A percentile compares a stretch with the other conserved stretches of the same genome.
Conservation (phyloP, 2,113 vertebrate species). For the Paramisgurnus dabryanus region DNA sequence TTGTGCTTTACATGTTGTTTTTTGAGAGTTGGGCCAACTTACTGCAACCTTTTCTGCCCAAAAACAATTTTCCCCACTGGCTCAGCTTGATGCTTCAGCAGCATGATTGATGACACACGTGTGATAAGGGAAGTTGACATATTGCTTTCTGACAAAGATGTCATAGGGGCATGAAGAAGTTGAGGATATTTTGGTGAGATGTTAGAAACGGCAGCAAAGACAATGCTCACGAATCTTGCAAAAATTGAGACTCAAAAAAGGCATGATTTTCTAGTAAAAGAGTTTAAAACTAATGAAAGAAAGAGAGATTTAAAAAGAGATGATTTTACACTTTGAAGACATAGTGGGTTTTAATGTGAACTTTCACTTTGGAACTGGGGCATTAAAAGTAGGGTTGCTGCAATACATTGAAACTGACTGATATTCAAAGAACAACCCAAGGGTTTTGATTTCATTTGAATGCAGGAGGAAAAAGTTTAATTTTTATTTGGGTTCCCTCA, state of each 20-base stretch:
- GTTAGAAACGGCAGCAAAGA: conserved; percentile 32
- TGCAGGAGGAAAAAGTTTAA: background rate
- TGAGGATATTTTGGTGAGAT: conserved; percentile 35
- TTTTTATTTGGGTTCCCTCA: conserved; percentile 9
- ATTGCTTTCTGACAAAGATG: conserved; percentile 42
- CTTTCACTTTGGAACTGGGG: background rate
- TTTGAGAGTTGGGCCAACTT: conserved; percentile 8
- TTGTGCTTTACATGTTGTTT: conserved; percentile 16
- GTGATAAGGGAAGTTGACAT: conserved; percentile 46
- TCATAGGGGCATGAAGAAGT: conserved; percentile 23
- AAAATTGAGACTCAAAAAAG: background rate
- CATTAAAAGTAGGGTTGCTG: conserved; percentile 16
- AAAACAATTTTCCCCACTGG: conserved; percentile 35
- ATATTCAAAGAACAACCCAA: conserved; percentile 25
- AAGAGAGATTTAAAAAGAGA: background rate
- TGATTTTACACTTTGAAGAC: conserved; percentile 33
- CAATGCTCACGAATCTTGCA: conserved; percentile 34
- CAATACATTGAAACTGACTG: conserved; percentile 27
- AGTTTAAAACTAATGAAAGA: background rate
- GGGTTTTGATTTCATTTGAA: conserved; percentile 35
- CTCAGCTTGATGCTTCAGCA: conserved; percentile 42
- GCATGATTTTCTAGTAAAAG: background rate
- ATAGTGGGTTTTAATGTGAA: conserved; percentile 23
- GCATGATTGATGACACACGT: conserved; percentile 51
- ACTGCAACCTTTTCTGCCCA: background rate